phyloP scores from a whole-genome alignment of 2,888 invertebrate genomes.

The Ecdyonurus torrentis region DNA sequence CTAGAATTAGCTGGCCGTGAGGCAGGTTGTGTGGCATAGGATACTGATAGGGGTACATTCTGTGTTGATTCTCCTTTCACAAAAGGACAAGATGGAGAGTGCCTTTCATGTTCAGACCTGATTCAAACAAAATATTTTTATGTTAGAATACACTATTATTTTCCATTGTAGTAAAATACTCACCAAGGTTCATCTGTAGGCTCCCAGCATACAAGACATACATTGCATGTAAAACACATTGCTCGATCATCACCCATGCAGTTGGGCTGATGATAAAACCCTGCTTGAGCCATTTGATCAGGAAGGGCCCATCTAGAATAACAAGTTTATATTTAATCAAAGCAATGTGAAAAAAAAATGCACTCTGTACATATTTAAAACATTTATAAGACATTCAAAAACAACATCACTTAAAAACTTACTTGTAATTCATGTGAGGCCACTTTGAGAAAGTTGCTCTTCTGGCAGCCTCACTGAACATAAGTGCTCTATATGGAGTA shows the following conservation, averaged over 20 bases:
- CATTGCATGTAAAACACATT: conserved; percentile 90
- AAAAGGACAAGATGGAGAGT: conserved; percentile 85
- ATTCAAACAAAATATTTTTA: conserved; percentile 3
- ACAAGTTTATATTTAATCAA: no score
- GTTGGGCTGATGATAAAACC: conserved; percentile 89
- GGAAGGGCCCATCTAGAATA: conserved; percentile 74
- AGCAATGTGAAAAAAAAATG: no score
- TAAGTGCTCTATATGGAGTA: conserved; percentile 39
- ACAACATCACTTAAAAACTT: no score
- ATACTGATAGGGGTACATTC: conserved; percentile 79
- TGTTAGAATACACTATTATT: neutral
- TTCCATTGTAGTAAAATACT: conserved; percentile 9
- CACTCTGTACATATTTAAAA: no score
- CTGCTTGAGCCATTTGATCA: conserved; percentile 92
- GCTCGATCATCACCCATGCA: conserved; percentile 82
- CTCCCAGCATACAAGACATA: conserved; percentile 93
- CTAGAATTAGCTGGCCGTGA: conserved; percentile 30
- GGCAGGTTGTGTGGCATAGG: conserved; percentile 59
- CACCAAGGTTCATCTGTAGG: conserved; percentile 90
- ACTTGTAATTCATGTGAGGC: conserved; percentile 97
- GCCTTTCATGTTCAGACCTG: conserved; percentile 82
- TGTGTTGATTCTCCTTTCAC: conserved; percentile 89
- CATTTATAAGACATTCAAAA: no score
- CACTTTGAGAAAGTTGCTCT: conserved; percentile 82
- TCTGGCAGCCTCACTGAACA: conserved; percentile 86